Conservation (phyloP, 2,113 vertebrate species). For the Turdus rufiventris region DNA sequence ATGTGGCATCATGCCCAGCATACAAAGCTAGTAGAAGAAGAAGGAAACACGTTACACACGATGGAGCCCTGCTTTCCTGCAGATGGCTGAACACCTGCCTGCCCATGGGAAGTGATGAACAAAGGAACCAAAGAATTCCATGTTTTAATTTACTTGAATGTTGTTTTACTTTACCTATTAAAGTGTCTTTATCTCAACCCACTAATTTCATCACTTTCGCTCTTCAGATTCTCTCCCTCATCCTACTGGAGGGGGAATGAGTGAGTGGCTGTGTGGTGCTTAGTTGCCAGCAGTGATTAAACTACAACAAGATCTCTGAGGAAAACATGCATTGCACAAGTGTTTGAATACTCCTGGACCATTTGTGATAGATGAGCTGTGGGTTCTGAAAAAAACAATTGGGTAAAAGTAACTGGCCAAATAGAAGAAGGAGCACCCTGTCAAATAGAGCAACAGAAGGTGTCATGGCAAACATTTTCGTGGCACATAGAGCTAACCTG, state of each 20-base stretch:
- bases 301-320: neutral
- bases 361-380: neutral
- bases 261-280: neutral
- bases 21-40: neutral
- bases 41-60: neutral
- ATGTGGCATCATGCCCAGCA: neutral
- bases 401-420: neutral
- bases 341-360: neutral
- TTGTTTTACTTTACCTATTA: neutral
- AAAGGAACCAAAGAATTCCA: neutral
- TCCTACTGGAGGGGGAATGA: neutral
- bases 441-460: neutral
- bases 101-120: neutral
- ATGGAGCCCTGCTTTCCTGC: neutral
- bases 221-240: neutral
- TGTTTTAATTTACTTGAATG: neutral
- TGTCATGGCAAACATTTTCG: rapidly evolving
- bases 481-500: neutral
- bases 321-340: neutral
- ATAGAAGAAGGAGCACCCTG: neutral
- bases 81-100: neutral
- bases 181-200: neutral
- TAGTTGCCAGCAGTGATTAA: neutral
- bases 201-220: neutral
- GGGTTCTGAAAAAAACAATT: neutral